Evolutionary conservation across 2,113 vertebrate species (phyloP), one percentile per base, ranked within the genome.

Genomic region (Ranitomeya variabilis): DNA sequence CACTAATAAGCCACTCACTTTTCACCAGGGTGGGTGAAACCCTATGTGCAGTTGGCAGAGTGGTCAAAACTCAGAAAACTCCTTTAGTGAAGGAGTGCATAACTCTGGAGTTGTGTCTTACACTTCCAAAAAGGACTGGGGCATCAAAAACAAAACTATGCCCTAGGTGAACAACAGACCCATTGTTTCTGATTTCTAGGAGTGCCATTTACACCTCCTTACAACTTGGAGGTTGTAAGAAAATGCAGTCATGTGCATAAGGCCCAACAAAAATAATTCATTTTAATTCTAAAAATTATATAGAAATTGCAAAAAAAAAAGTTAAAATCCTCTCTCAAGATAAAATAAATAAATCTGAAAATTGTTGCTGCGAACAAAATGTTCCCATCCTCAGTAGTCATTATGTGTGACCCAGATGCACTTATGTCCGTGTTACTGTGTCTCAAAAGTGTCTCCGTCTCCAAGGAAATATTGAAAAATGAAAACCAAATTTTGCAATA

Each of bases 351-450:
- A 55, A 55, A 55, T 79, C 77, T 23, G 2, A n/a, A 23, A 79
- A 55, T 59, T 16, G 19, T 31, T 80, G 13, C 11, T 59, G 23
- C 23, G 15, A 80, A 80, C 78, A 80, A 59, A 80, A 80, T 80
- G 78, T 80, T 80, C 78, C 55, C 23, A 26, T 80, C 55, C n/a
- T 60, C 54, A 60, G 52, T 3, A 80, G 23, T 59, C 78, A 80
- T 80, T 59, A 80, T 60, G n/a, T 80, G 12, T 80, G 78, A 57
- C 78, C 78, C 21, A 0, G 15, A 13, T 80, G 78, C 52, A 26
- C 54, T 80, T 80, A 10, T 80, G 78, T 80, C 9, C 78, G 60
- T 14, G 54, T 60, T 80, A n/a, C 78, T 59, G 4, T 31, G 19
- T 7, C 55, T 7, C n/a, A 23, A 16, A 55, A 57, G 21, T 59